phyloP scores from a whole-genome alignment of 2,888 invertebrate species.

The Nomada flava region DNA sequence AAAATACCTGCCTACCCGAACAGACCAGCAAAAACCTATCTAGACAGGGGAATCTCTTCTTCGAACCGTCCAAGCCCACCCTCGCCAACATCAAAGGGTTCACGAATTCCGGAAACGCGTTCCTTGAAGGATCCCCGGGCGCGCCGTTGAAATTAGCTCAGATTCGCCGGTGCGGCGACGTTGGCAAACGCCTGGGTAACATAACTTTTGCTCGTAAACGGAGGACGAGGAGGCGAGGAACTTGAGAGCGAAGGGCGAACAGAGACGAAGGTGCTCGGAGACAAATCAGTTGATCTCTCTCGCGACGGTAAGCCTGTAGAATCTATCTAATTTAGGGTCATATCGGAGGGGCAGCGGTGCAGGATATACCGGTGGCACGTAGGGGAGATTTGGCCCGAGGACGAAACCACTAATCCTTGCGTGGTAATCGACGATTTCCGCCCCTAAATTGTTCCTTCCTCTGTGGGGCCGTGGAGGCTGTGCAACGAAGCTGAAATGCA shows the following conservation, averaged over 20 bases:
- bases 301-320: conserved; percentile 63
- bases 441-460: conserved; percentile 67
- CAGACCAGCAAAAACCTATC: conserved; percentile 1
- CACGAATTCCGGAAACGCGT: conserved; percentile 28
- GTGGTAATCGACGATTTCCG: conserved; percentile 79
- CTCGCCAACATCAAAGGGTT: conserved; percentile 11
- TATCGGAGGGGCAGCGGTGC: conserved; percentile 56
- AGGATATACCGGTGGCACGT: conserved; percentile 63
- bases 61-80: background rate
- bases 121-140: conserved; percentile 1
- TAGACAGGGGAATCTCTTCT: conserved; percentile 7
- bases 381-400: conserved; percentile 69
- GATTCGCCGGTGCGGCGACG: conserved; percentile 29
- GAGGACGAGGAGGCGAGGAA: background rate
- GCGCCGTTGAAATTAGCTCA: conserved; percentile 39
- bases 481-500: conserved; percentile 56
- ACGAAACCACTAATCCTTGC: conserved; percentile 77
- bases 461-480: conserved; percentile 24
- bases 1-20: conserved; percentile 13
- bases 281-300: conserved; percentile 62
- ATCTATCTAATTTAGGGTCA: conserved; percentile 69
- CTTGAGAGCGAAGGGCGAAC: background rate
- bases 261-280: conserved; percentile 38
- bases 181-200: conserved; percentile 32
- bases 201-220: conserved; percentile 47